Conservation (phyloP, 2,888 invertebrate genomes). For the Chironomus riparius region DNA sequence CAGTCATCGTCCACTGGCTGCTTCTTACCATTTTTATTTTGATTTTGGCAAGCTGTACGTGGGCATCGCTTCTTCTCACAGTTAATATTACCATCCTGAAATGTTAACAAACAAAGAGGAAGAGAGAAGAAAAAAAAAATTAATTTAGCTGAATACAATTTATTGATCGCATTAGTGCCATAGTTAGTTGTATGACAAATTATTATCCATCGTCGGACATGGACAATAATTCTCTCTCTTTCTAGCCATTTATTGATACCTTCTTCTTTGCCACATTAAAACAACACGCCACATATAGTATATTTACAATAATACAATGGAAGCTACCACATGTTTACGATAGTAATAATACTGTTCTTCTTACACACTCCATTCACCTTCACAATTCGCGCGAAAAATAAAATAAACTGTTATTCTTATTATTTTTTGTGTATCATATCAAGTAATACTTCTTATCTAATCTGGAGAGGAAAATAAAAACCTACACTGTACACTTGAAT, state of each 20-base stretch:
- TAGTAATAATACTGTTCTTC: background rate
- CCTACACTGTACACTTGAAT: too few relatives aligned
- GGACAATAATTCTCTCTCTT: background rate
- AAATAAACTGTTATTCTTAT: background rate
- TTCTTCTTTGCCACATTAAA: background rate
- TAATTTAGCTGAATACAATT: background rate
- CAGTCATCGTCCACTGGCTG: conserved; percentile 48
- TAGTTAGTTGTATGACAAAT: background rate
- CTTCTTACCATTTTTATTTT: conserved; percentile 35
- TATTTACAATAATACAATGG: too few relatives aligned
- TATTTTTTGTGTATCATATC: too few relatives aligned
- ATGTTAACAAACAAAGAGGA: conserved; percentile 31
- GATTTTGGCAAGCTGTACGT: conserved; percentile 56
- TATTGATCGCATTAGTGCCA: background rate
- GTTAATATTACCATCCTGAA: conserved; percentile 67
- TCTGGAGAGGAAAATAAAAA: too few relatives aligned
- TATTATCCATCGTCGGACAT: background rate
- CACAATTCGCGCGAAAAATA: background rate
- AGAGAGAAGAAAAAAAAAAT: conserved; percentile 28
- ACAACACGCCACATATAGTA: too few relatives aligned
- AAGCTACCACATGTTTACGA: background rate
- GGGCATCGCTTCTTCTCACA: conserved; percentile 76
- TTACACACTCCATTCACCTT: background rate
- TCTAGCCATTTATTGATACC: background rate
- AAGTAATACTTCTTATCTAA: too few relatives aligned